Evolutionary conservation across 1,140 invertebrate genomes (phyloP).

Genomic region (Sitophilus oryzae): DNA sequence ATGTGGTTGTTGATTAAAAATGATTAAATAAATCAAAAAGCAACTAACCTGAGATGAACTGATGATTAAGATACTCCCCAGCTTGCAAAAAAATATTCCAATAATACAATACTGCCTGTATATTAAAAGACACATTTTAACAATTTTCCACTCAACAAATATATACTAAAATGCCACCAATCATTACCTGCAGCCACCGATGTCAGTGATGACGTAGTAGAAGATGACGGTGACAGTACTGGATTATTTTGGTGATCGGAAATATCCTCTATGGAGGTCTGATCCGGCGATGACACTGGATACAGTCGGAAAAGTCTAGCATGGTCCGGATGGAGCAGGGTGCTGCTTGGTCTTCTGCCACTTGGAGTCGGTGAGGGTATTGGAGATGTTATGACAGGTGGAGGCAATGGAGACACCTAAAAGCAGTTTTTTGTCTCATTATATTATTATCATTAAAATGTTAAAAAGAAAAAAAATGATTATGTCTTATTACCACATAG

Average conservation of each 20-base stretch:
- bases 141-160: too few relatives aligned
- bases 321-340: slow-evolving; percentile 62
- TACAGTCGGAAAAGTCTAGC: slow-evolving; percentile 54
- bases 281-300: slow-evolving; percentile 47
- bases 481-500: too few relatives aligned
- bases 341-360: slow-evolving; percentile 52
- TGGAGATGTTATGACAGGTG: slow-evolving; percentile 42
- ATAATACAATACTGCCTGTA: too few relatives aligned
- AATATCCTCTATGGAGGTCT: slow-evolving; percentile 48
- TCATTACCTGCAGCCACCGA: slow-evolving; percentile 48
- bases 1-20: neutral
- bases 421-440: too few relatives aligned
- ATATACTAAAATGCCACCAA: neutral
- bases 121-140: too few relatives aligned
- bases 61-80: slow-evolving; percentile 29
- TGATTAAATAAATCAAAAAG: neutral
- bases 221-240: slow-evolving; percentile 47
- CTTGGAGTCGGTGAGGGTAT: slow-evolving; percentile 44
- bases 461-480: too few relatives aligned
- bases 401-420: slow-evolving; percentile 59
- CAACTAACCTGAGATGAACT: slow-evolving; percentile 2
- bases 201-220: slow-evolving; percentile 54
- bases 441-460: too few relatives aligned
- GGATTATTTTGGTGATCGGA: slow-evolving; percentile 42
- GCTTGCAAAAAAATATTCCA: neutral